Base-by-base conservation (phyloP, 1,140 invertebrate species). In the Drosophila tristis region DNA sequence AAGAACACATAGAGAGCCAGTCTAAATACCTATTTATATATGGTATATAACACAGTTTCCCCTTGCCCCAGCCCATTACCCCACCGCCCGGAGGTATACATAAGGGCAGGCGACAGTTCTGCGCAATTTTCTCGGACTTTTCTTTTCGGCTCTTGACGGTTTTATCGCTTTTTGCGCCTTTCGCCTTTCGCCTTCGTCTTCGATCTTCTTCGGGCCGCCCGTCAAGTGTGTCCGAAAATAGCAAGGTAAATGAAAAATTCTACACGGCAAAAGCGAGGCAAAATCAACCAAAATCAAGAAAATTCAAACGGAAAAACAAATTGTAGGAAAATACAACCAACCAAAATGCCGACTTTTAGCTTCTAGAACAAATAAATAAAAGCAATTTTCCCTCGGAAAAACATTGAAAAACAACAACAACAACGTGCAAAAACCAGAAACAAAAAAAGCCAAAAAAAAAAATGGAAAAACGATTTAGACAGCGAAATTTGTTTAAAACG, bases 181-280 rank as follows among this genome's bases (percentile, higher is more conserved):
- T 80, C 57, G 73, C 54, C 74, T 82, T 80, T 80, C 61, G 80
- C 66, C 65, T 74, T 70, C 49, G 65, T 45, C 62, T 82, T 80
- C 81, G 81, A 86, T 86, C 81, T 74, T 65, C 62, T 49, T 61
- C 67, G 47, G 59, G 9, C 60, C 54, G 63, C 58, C 59, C 84
- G 64, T 87, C 84, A 87, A 87, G 84, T 84, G 85, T 90, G 67
- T 77, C 79, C 84, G 72, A 87, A 87, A 87, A 87, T 87, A 87
- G 84, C 85, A 70, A 90, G 84, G 79, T 87, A 80, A 80, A 85
- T 86, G 73, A 65, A 68, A 80, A 73, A 66, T 59, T 74, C 70
- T 64, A 79, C 71, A 76, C 64, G 48, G 53, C 42, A 44, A 72
- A 84, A 53, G 35, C 58, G 75, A 73, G 54, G 57, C 63, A 79